Base-by-base conservation (phyloP, 2,888 invertebrate genomes). In the Venustoraphidia nigricollis region DNA sequence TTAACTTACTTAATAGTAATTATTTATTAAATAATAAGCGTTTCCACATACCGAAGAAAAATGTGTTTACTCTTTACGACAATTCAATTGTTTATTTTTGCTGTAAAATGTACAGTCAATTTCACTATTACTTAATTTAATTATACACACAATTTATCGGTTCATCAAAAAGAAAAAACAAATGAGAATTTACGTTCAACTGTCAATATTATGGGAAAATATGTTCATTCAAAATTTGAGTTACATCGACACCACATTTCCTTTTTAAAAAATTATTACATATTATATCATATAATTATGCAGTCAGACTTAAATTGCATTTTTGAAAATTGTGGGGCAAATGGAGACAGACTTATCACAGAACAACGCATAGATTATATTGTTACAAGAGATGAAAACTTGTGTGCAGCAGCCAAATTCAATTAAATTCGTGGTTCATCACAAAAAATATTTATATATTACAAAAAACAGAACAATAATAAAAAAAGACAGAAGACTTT, bases 21-120 rank as follows among this genome's bases (percentile, higher is more conserved):
- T 17, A 41, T 36, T 41, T 37, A 36, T 47, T 43, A 47, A 43
- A 37, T 47, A 47, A 47, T 47, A 47, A 47, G 47, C 47, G 47
- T 47, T 42, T 47, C 41, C 47, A 47, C 47, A 47, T 38, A 47
- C 47, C 45, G 38, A 37, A 37, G 14, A 14, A 45, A 27, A 27
- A 27, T 27, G 27, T 27, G 27, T 27, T 27, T 27, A 27, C 27
- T 45, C 45, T 44, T 44, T 44, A 44, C 34, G 38, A 45, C 38
- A 37, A 37, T 45, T 45, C 38, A 10, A 38, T 35, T 45, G 9
- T 42, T 42, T 47, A 14, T 36, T 42, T 36, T 44, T 44, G 35
- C 36, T 36, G 11, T 36, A 36, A 17, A 44, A 36, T n/a, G 35
- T 44, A 36, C 45, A 37, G 27, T 37, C 38, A 17, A 34, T 43